phyloP scores from a whole-genome alignment of 2,888 invertebrate genomes.

The Perizoma flavofasciatum region DNA sequence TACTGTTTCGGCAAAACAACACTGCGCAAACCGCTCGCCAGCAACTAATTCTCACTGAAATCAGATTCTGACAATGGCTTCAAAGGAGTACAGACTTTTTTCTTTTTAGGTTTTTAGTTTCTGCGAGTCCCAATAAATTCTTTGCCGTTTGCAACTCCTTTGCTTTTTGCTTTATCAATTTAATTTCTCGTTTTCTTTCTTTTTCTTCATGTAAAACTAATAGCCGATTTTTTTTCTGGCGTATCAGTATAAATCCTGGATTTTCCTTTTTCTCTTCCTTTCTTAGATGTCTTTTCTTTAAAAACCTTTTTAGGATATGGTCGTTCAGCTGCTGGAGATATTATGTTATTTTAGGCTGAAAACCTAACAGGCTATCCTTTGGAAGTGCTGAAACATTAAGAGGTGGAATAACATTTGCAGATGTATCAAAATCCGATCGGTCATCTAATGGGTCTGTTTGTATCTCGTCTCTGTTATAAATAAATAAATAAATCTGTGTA shows the following conservation, averaged over 20 bases:
- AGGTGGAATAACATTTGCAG: too few species aligned
- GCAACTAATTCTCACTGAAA: too few species aligned
- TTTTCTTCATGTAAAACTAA: too few species aligned
- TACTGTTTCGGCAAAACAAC: too few species aligned
- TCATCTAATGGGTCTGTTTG: background rate
- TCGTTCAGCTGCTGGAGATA: slow-evolving; percentile 32
- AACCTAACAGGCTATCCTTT: too few species aligned
- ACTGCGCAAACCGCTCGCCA: too few species aligned
- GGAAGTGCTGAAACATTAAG: background rate
- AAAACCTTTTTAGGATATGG: slow-evolving; percentile 33
- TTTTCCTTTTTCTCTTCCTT: slow-evolving; percentile 24
- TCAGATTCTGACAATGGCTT: too few species aligned
- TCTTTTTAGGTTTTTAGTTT: background rate
- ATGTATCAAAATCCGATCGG: background rate
- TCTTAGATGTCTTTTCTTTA: slow-evolving; percentile 11
- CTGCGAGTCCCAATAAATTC: background rate
- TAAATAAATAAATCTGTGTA: too few species aligned
- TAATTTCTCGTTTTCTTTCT: background rate
- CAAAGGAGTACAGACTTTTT: too few species aligned
- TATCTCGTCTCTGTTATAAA: background rate
- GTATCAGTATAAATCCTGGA: slow-evolving; percentile 37
- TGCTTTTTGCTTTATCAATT: background rate
- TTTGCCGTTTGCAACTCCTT: background rate
- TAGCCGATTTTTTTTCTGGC: slow-evolving; percentile 34
- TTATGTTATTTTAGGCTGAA: too few species aligned